Evolutionary conservation across 2,888 invertebrate genomes (phyloP), one percentile per base, ranked within the genome.

Genomic region (Drosophila barbarae): DNA sequence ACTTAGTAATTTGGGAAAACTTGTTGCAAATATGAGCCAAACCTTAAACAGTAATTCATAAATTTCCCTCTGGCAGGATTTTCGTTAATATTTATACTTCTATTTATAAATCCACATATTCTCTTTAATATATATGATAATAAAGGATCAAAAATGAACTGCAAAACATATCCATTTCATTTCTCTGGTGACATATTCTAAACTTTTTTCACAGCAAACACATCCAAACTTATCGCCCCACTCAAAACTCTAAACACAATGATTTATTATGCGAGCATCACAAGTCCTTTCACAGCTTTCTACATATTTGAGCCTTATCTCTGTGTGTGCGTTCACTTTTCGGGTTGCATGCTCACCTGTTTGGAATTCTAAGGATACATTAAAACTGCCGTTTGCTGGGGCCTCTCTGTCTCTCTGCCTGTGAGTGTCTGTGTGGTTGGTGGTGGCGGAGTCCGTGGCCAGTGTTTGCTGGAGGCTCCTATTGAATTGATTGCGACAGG

Each of bases 321-420:
- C 61, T 35, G 30, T 30, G 30, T 30, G 23, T 46, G 46, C 28
- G 64, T 46, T 59, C 60, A 57, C 56, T 57, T 60, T 73, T 50
- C 42, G 67, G 53, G 35, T 47, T 57, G 50, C 35, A 76, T 76
- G 72, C 77, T 82, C 76, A 82, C 82, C 82, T 82, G 82, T 81
- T 85, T 80, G 72, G 73, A 85, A 85, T 85, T 77, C 81, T 82
- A 82, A 80, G 82, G 85, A 82, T 74, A 76, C 82, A 82, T 82
- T 82, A 77, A 78, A 76, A 83, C 69, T 79, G 76, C 77, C 75
- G 80, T 69, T 83, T 83, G 77, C 80, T 47, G 56, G 68, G 38
- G 59, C 50, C 46, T 18, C 46, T 46, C 46, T 46, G 30, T 18
- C 28, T 50, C 52, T 47, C 39, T 46, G 46, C 49, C 35, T 58